phyloP scores from a whole-genome alignment of 1,140 invertebrate genomes.

The Drosophila parabipectinata region DNA sequence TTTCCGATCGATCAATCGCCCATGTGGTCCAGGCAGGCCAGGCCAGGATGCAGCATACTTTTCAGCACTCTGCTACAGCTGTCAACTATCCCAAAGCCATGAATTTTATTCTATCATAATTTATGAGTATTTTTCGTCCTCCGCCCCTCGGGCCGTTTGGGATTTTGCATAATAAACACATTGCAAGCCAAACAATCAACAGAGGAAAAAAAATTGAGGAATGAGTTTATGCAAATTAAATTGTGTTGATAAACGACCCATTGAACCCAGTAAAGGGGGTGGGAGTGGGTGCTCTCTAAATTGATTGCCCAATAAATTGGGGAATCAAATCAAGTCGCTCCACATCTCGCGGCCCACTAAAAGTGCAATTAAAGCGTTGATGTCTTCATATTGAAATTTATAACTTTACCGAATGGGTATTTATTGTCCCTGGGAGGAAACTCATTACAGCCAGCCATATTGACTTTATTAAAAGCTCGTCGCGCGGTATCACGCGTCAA shows the following conservation, averaged over 20 bases:
- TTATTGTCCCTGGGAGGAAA: constrained; percentile 46
- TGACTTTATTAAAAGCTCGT: constrained; percentile 61
- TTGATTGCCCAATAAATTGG: constrained; percentile 47
- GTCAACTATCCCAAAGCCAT: constrained; percentile 28
- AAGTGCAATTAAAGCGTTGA: constrained; percentile 66
- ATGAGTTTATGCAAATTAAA: constrained; percentile 49
- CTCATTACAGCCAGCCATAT: constrained; percentile 35
- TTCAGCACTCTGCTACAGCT: constrained; percentile 19
- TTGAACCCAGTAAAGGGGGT: neutral
- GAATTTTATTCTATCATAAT: constrained; percentile 32
- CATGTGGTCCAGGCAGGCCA: neutral
- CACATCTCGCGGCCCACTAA: constrained; percentile 9
- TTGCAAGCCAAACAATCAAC: constrained; percentile 18
- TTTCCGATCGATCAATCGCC: constrained; percentile 31
- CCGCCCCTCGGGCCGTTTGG: neutral
- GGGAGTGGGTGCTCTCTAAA: constrained; percentile 21
- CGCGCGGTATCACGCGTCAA: neutral
- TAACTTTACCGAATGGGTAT: constrained; percentile 57
- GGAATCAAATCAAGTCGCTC: constrained; percentile 28
- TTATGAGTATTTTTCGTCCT: constrained; percentile 24
- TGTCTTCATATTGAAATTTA: constrained; percentile 68
- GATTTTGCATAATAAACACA: constrained; percentile 50
- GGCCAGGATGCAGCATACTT: constrained; percentile 31
- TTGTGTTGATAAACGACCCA: constrained; percentile 41
- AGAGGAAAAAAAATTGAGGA: neutral